Percentiles rank a stretch among this genome's conserved stretches.
These are phyloP conservation scores for Loripinus fragilis DNA, from an alignment of 2,888 invertebrate species.

Conservation along the genomic window DNA sequence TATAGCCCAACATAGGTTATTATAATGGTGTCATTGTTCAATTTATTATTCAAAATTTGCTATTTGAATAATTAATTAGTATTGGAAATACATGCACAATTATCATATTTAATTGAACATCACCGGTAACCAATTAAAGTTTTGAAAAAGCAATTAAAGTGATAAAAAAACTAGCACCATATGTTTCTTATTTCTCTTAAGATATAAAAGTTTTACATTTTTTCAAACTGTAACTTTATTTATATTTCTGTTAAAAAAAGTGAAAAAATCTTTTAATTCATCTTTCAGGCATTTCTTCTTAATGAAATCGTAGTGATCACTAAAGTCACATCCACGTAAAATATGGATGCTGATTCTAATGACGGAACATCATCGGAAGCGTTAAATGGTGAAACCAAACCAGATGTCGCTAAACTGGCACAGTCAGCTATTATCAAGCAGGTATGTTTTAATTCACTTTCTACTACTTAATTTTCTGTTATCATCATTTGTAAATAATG, in stretches of 20 bases:
- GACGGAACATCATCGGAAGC: conserved; percentile 77
- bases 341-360: conserved; percentile 80
- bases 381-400: conserved; percentile 81
- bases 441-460: conserved; percentile 64
- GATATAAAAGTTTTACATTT: not conserved
- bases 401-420: conserved; percentile 81
- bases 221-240: not conserved
- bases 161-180: not conserved
- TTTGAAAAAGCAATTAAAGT: conserved; percentile 15
- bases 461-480: not conserved
- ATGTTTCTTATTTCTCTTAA: not conserved
- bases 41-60: conserved; percentile 65
- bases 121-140: conserved; percentile 25
- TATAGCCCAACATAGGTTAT: conserved; percentile 50
- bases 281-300: conserved; percentile 3
- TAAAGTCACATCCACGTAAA: conserved; percentile 1
- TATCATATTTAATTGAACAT: conserved; percentile 41
- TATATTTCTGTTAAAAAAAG: not conserved
- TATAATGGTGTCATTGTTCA: conserved; percentile 59
- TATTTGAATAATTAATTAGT: conserved; percentile 65
- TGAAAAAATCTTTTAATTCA: not conserved
- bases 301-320: not conserved
- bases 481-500: conserved; percentile 7
- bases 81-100: conserved; percentile 38
- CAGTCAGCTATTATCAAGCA: conserved; percentile 83